Base-by-base conservation (phyloP, 2,113 vertebrate genomes). In the Varanus salvator region DNA sequence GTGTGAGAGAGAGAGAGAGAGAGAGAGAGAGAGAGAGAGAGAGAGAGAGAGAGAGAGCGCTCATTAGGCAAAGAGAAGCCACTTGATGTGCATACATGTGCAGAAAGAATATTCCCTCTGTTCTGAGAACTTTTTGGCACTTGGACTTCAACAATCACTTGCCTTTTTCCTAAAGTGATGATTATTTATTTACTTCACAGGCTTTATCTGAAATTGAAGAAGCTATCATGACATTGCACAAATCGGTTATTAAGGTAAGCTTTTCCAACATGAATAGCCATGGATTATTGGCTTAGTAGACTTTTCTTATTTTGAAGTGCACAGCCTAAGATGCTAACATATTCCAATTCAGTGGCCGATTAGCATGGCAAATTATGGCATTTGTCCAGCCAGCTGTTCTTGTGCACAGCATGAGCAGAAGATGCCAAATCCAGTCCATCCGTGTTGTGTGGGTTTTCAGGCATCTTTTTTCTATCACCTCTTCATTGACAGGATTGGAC, bases 211-310 rank as follows among this genome's bases (percentile, higher is more conserved):
- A 54, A 89, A 78, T 69, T 38, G 50, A 78, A 89, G 74, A 57
- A 64, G 6, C 64, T 31, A 17, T 3, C 25, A 80, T 80, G 82
- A 69, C 60, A 6, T 54, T 15, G 21, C 74, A 85, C 60, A 89
- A 89, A 69, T 54, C 78, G 82, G 75, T 69, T 69, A 89, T 89
- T 38, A 85, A 89, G 48, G 88, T 89, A 89, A 85, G 74, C n/a
- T 84, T 25, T 68, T 54, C 60, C 38, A 77, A 60, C 27, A 50
- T 23, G 48, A 75, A 60, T 60, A 48, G 8, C n/a, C 68, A 7
- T 14, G 4, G 48, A 27, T 74, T 57, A 38, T 44, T 84, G 54
- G 4, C 54, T 75, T 75, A 48, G 44, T 29, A n/a, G 5, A 60
- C 34, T 64, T 81, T 57, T 72, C 48, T 72, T 60, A 19, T 7